Evolutionary conservation across 1,140 invertebrate genomes (phyloP).

Genomic region (Apis laboriosa): DNA sequence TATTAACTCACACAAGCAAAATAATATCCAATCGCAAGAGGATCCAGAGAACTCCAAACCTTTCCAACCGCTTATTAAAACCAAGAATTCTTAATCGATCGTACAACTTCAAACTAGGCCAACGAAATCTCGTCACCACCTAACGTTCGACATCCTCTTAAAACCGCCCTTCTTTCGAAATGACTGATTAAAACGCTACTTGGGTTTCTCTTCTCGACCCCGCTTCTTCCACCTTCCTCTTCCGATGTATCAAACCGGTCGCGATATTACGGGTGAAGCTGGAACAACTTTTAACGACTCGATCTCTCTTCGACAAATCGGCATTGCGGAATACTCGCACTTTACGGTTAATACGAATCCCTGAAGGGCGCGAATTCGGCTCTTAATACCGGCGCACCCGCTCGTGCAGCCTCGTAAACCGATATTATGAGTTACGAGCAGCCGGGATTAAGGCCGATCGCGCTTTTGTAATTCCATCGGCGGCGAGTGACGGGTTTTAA

Average conservation of each 20-base stretch:
- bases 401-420: constrained; percentile 70
- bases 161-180: neutral
- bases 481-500: constrained; percentile 57
- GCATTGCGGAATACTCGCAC: constrained; percentile 44
- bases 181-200: constrained; percentile 20
- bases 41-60: neutral
- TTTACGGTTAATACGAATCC: constrained; percentile 50
- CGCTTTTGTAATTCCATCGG: constrained; percentile 68
- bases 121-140: constrained; percentile 15
- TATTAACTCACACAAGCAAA: too few relatives aligned
- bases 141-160: neutral
- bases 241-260: too few relatives aligned
- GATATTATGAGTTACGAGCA: constrained; percentile 71
- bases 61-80: neutral
- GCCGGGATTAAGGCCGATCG: constrained; percentile 69
- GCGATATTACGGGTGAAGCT: constrained; percentile 17
- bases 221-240: neutral
- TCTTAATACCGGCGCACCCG: constrained; percentile 48
- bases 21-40: neutral
- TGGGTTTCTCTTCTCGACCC: neutral
- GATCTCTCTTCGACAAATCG: constrained; percentile 43
- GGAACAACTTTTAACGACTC: neutral
- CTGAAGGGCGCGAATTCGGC: constrained; percentile 44
- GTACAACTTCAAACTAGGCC: neutral
- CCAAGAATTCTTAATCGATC: neutral